A percentile compares a stretch with the other conserved stretches of the same genome.
Conservation (phyloP, 2,797 vertebrate species). For the Dicrostonyx torquatus region DNA sequence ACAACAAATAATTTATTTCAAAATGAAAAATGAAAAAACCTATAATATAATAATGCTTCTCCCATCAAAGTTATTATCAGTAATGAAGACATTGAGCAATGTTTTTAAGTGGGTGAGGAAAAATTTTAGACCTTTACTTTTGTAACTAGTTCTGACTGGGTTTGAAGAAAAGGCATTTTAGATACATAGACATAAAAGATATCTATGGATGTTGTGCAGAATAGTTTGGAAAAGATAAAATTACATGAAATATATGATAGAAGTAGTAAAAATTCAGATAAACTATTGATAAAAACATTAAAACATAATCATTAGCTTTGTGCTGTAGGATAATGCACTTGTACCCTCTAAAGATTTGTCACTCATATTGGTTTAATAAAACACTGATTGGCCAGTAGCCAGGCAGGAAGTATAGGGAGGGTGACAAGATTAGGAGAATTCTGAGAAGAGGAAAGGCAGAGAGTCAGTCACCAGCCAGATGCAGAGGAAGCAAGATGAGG, state of each 20-base stretch:
- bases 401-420: too few species aligned
- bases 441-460: too few species aligned
- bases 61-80: not conserved
- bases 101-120: not conserved
- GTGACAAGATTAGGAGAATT: too few species aligned
- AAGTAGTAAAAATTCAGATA: not conserved
- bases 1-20: not conserved
- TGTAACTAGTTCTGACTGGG: not conserved
- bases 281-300: not conserved
- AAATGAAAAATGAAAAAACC: not conserved
- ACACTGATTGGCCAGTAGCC: too few species aligned
- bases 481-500: too few species aligned
- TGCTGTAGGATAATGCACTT: too few species aligned
- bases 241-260: not conserved
- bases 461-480: too few species aligned
- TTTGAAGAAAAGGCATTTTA: constrained; percentile 8
- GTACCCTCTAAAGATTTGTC: too few species aligned
- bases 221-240: constrained; percentile 16
- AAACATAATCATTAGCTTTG: not conserved
- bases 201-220: not conserved
- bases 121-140: constrained; percentile 3
- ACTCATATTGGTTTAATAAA: too few species aligned
- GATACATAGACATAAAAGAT: not conserved
- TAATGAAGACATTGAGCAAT: not conserved
- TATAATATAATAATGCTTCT: not conserved